Conservation (phyloP, 2,888 invertebrate species). For the Serripes groenlandicus region DNA sequence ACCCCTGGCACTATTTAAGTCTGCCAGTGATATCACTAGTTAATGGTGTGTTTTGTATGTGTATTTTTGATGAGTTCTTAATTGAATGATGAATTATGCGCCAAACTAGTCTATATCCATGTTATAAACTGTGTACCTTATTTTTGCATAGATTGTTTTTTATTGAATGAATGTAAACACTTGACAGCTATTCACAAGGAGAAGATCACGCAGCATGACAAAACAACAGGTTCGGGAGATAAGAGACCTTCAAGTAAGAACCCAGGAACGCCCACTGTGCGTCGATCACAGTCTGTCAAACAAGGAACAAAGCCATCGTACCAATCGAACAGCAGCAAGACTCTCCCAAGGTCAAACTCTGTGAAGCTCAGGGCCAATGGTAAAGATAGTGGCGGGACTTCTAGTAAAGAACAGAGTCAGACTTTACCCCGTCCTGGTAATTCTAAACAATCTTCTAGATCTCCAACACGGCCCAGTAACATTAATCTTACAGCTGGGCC, state of each 20-base stretch:
- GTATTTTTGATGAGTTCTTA: too few species aligned
- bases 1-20: too few species aligned
- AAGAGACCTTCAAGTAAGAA: not conserved
- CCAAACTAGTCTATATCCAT: too few species aligned
- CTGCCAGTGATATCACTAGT: too few species aligned
- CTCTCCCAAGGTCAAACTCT: constrained; percentile 52
- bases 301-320: not conserved
- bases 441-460: constrained; percentile 28
- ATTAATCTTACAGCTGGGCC: constrained; percentile 59
- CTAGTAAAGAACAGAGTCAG: constrained; percentile 12
- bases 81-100: too few species aligned
- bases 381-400: not conserved
- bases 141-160: not conserved
- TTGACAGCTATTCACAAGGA: constrained; percentile 11
- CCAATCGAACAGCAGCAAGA: constrained; percentile 32
- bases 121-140: not conserved
- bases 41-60: too few species aligned
- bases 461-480: constrained; percentile 66
- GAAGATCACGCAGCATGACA: not conserved
- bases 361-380: constrained; percentile 26
- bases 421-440: constrained; percentile 46
- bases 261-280: constrained; percentile 2
- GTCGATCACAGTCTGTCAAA: constrained; percentile 50
- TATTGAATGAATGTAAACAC: not conserved
- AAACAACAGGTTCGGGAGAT: not conserved